Conservation (phyloP, 2,113 vertebrate genomes). For the Zosterops pallidus region DNA sequence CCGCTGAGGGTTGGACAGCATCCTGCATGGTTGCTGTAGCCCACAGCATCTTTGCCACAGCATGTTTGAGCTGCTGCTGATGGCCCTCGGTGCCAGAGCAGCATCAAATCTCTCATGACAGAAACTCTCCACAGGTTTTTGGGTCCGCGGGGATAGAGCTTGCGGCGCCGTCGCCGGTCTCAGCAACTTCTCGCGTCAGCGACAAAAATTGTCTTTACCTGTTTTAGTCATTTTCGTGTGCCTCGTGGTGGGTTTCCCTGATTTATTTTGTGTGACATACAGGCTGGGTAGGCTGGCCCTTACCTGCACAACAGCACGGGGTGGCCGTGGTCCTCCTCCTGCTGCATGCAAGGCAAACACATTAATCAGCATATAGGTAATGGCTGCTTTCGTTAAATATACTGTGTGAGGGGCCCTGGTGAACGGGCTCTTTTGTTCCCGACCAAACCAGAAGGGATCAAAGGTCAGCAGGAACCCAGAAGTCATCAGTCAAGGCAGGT, state of each 20-base stretch:
- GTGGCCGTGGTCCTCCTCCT: background rate
- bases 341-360: conserved; percentile 4
- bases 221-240: background rate
- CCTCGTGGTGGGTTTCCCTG: background rate
- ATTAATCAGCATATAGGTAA: conserved; percentile 64
- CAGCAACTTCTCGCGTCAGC: background rate
- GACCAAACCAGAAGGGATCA: conserved; percentile 80
- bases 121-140: background rate
- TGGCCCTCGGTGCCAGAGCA: conserved; percentile 7
- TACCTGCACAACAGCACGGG: background rate
- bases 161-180: background rate
- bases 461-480: conserved; percentile 82
- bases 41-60: background rate
- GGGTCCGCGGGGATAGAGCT: background rate
- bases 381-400: conserved; percentile 68
- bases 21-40: background rate
- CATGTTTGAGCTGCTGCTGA: background rate
- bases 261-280: background rate
- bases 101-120: conserved; percentile 30
- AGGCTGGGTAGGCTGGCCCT: background rate
- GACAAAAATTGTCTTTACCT: conserved; percentile 28
- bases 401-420: conserved; percentile 65
- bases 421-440: conserved; percentile 77
- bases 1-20: background rate
- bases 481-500: conserved; percentile 84